A percentile compares a stretch with the other conserved stretches of the same genome.
These are phyloP conservation scores for Brassicogethes aeneus DNA, from an alignment of 2,888 invertebrate species.

Conservation along the genomic window DNA sequence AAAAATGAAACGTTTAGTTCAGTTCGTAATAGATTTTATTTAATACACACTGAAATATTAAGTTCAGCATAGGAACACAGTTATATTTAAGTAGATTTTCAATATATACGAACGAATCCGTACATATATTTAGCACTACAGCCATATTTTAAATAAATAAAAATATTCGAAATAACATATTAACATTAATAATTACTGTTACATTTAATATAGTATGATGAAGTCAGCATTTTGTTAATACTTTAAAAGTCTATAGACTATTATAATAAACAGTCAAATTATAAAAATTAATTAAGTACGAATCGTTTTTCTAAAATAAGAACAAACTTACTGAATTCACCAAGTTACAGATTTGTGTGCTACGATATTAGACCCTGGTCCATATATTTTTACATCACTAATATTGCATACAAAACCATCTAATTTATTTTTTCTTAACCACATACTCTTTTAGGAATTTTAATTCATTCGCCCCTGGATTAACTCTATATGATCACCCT, in stretches of 20 bases:
- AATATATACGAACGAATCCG: slow-evolving; percentile 36
- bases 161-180: slow-evolving; percentile 38
- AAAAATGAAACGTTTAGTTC: no score
- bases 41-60: slow-evolving; percentile 40
- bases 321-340: not conserved
- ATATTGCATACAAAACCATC: slow-evolving; percentile 29
- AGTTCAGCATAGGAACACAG: slow-evolving; percentile 41
- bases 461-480: slow-evolving; percentile 21
- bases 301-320: not conserved
- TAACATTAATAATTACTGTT: slow-evolving; percentile 37
- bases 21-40: slow-evolving; percentile 36
- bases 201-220: slow-evolving; percentile 22
- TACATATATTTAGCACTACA: slow-evolving; percentile 31
- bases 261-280: no score
- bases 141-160: slow-evolving; percentile 36
- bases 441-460: not conserved
- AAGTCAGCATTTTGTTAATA: not conserved
- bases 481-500: slow-evolving; percentile 21
- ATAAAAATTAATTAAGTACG: not conserved
- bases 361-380: slow-evolving; percentile 35
- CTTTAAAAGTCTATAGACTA: not conserved
- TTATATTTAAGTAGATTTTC: slow-evolving; percentile 33
- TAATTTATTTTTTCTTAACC: slow-evolving; percentile 2
- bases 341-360: slow-evolving; percentile 9
- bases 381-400: slow-evolving; percentile 24